A percentile compares a stretch with the other conserved stretches of the same genome.
Evolutionary conservation across 2,797 vertebrate genomes (phyloP).

Genomic region (Gymnodraco acuticeps): DNA sequence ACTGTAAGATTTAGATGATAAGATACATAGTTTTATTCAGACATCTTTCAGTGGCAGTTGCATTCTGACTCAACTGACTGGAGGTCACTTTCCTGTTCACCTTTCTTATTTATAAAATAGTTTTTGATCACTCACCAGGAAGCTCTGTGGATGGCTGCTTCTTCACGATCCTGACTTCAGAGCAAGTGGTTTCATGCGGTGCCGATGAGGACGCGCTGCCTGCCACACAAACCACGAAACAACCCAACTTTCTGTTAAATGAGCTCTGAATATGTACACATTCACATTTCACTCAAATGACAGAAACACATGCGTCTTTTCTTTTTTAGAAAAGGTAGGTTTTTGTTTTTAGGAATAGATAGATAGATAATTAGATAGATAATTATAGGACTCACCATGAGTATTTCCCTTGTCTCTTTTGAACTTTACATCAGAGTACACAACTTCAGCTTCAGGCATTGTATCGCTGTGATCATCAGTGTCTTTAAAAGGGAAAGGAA

Average conservation of each 20-base stretch:
- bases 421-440: slow-evolving; percentile 60
- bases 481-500: background rate
- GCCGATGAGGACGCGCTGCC: rapidly evolving
- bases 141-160: background rate
- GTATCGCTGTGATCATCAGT: background rate
- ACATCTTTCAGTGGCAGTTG: background rate
- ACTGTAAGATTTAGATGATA: too few species aligned
- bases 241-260: background rate
- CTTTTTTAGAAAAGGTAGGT: too few species aligned
- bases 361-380: background rate
- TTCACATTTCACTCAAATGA: background rate
- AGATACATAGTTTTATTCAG: too few species aligned
- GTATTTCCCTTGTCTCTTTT: background rate
- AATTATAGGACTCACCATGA: slow-evolving; percentile 41
- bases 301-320: background rate
- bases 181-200: slow-evolving; percentile 3
- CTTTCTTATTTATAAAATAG: background rate
- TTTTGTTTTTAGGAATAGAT: too few species aligned
- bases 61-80: background rate
- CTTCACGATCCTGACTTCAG: slow-evolving; percentile 21
- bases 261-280: background rate
- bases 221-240: slow-evolving; percentile 6
- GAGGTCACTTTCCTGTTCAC: background rate
- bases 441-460: slow-evolving; percentile 50
- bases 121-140: slow-evolving; percentile 30